Conservation (phyloP, 2,888 invertebrate species). For the Allophyes oxyacanthae region DNA sequence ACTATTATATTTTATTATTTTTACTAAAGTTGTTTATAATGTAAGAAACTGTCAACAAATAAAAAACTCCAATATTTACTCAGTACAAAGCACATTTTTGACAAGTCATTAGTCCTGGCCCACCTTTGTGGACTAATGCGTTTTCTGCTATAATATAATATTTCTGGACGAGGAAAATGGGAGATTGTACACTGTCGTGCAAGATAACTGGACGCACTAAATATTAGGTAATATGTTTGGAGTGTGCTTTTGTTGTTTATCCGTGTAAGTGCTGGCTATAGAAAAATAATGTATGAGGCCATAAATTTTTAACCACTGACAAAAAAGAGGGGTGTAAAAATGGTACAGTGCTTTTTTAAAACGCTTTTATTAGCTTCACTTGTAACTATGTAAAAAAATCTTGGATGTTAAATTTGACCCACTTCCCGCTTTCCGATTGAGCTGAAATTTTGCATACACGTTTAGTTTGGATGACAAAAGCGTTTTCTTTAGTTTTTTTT, state of each 20-base stretch:
- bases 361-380: too few relatives aligned
- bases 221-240: slow-evolving; percentile 1
- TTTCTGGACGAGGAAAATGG: slow-evolving; percentile 28
- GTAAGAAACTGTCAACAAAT: slow-evolving; percentile 9
- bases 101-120: slow-evolving; percentile 49
- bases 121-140: slow-evolving; percentile 60
- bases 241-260: slow-evolving; percentile 13
- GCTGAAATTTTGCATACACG: too few relatives aligned
- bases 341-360: too few relatives aligned
- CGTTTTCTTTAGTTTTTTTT: too few relatives aligned
- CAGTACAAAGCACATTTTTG: slow-evolving; percentile 36
- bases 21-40: too few relatives aligned
- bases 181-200: slow-evolving; percentile 29
- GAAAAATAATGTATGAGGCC: not conserved
- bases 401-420: too few relatives aligned
- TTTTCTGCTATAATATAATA: slow-evolving; percentile 40
- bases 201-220: slow-evolving; percentile 8
- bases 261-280: not conserved
- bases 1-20: too few relatives aligned
- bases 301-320: too few relatives aligned
- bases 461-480: too few relatives aligned
- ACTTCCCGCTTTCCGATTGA: too few relatives aligned
- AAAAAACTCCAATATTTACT: slow-evolving; percentile 11
- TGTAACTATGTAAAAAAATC: too few relatives aligned
- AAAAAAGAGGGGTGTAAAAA: too few relatives aligned